Conservation (phyloP, 2,797 vertebrate genomes). For the Esox masquinongy region DNA sequence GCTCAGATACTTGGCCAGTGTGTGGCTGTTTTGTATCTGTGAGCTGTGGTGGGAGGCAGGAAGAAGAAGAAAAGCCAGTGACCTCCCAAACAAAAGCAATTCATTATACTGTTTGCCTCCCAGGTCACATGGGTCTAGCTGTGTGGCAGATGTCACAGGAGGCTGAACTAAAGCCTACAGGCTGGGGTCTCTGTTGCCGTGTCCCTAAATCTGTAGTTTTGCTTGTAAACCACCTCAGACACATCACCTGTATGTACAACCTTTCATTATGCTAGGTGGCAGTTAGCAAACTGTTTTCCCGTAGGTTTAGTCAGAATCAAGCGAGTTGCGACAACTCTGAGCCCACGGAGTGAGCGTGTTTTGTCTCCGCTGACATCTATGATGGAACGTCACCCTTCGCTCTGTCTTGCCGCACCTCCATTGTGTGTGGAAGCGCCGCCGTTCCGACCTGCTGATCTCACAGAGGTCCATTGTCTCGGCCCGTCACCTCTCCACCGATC, state of each 20-base stretch:
- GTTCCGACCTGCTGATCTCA: constrained; percentile 56
- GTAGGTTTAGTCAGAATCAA: background rate
- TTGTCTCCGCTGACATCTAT: constrained; percentile 28
- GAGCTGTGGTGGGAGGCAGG: constrained; percentile 26
- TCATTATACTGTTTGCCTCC: constrained; percentile 65
- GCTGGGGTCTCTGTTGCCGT: constrained; percentile 5
- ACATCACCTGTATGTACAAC: constrained; percentile 9
- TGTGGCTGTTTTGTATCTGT: constrained; percentile 34
- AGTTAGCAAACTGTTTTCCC: background rate
- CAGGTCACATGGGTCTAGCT: constrained; percentile 68
- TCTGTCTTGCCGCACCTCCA: constrained; percentile 27
- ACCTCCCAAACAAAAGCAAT: constrained; percentile 70
- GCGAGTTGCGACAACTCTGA: background rate
- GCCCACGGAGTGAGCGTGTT: background rate
- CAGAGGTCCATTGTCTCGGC: constrained; percentile 55
- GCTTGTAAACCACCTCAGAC: background rate
- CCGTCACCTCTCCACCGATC: constrained; percentile 61
- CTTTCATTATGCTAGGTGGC: background rate
- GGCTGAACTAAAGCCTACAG: constrained; percentile 6
- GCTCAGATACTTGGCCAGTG: constrained; percentile 22
- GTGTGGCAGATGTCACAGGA: constrained; percentile 59
- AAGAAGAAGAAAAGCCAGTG: constrained; percentile 62
- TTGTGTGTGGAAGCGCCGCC: constrained; percentile 45
- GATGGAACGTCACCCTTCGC: constrained; percentile 24
- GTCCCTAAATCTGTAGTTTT: background rate